A percentile compares a stretch with the other conserved stretches of the same genome.
Conservation (phyloP, 2,888 invertebrate species). For the Phortica okadai region DNA sequence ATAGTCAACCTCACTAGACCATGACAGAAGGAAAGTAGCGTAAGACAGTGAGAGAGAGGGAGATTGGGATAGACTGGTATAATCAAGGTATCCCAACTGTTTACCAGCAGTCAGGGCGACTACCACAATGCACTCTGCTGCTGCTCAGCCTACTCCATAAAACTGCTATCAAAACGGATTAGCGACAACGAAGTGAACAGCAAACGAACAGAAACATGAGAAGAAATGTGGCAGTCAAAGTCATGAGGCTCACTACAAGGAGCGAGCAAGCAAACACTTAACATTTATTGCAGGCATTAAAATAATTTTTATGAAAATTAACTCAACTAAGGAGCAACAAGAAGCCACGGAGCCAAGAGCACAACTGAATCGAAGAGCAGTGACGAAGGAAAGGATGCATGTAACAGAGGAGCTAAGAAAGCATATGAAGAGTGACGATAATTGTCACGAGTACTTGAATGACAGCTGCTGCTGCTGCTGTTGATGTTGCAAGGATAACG, state of each 20-base stretch:
- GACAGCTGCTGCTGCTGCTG: constrained; percentile 9
- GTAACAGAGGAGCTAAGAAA: constrained; percentile 25
- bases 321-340: constrained; percentile 43
- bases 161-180: constrained; percentile 23
- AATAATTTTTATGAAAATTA: constrained; percentile 61
- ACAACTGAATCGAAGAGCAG: neutral
- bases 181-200: constrained; percentile 22
- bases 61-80: no score
- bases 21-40: no score
- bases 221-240: neutral
- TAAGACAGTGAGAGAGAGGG: no score
- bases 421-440: constrained; percentile 43
- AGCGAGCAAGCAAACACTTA: constrained; percentile 40
- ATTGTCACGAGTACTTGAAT: constrained; percentile 50
- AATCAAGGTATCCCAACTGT: no score
- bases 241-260: neutral
- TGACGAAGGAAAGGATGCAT: constrained; percentile 29
- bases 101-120: no score
- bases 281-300: constrained; percentile 55
- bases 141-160: neutral
- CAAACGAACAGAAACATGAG: neutral
- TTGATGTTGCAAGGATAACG: neutral
- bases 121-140: neutral
- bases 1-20: no score
- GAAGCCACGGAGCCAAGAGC: neutral